These are phyloP conservation scores for Chiloscyllium punctatum DNA, from an alignment of 2,797 vertebrate species.

Conservation along the genomic window DNA sequence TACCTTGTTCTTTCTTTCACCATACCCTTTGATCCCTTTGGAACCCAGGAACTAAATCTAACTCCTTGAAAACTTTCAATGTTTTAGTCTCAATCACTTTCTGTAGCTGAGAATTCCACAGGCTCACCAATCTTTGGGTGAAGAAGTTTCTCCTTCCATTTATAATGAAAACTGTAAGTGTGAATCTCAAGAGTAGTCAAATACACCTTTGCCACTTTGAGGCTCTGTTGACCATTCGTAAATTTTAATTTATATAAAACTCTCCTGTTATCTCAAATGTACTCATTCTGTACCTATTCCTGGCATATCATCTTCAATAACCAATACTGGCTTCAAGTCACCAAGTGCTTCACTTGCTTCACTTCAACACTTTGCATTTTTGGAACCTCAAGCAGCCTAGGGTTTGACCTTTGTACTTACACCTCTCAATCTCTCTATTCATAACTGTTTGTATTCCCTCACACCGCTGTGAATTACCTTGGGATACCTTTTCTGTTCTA, in stretches of 20 bases:
- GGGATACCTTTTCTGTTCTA: background rate
- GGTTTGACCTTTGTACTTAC: background rate
- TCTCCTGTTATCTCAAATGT: background rate
- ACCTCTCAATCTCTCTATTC: background rate
- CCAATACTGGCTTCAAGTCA: background rate
- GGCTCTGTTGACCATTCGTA: background rate
- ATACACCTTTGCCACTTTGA: background rate
- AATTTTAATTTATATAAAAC: background rate
- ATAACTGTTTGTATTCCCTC: background rate
- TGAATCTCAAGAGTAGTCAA: background rate
- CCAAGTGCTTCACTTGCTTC: background rate
- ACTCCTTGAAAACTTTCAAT: too few species aligned
- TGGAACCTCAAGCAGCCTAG: background rate
- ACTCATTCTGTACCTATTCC: background rate
- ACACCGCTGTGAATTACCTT: background rate
- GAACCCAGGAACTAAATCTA: too few species aligned
- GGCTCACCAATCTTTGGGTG: too few species aligned
- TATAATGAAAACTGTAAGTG: background rate
- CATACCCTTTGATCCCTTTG: too few species aligned
- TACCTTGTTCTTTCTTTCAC: too few species aligned
- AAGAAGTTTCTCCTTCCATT: background rate
- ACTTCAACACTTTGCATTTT: background rate
- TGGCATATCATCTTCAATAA: background rate
- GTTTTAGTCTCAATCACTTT: too few species aligned
- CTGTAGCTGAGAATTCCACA: too few species aligned